These are phyloP conservation scores for Argyrosomus regius DNA, from an alignment of 2,797 vertebrate genomes.

Conservation along the genomic window DNA sequence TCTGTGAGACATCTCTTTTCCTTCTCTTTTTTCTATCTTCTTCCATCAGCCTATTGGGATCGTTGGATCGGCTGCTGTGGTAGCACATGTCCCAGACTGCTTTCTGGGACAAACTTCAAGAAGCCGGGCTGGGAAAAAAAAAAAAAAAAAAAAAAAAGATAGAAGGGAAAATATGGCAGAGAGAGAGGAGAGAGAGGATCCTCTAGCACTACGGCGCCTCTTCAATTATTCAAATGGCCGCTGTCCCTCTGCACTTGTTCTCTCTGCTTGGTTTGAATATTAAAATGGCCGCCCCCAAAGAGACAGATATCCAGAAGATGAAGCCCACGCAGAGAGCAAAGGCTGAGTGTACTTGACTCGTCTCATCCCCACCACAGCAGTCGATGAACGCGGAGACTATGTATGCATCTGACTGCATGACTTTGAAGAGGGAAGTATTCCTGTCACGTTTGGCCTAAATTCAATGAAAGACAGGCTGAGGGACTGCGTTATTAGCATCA, in stretches of 20 bases:
- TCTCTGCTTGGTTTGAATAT: conserved; percentile 83
- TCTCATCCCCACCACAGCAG: conserved; percentile 57
- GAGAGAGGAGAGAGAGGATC: conserved; percentile 67
- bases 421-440: conserved; percentile 72
- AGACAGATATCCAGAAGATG: conserved; percentile 80
- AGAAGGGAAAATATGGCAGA: conserved; percentile 55
- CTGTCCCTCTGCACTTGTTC: conserved; percentile 85
- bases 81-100: conserved; percentile 74
- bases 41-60: conserved; percentile 71
- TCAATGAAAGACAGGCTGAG: conserved; percentile 66
- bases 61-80: conserved; percentile 70
- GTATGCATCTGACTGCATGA: conserved; percentile 53
- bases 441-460: conserved; percentile 81
- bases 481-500: conserved; percentile 60
- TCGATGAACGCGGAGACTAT: conserved; percentile 58
- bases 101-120: conserved; percentile 85
- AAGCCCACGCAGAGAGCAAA: conserved; percentile 79
- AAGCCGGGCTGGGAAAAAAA: conserved; percentile 34
- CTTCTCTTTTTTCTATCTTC: conserved; percentile 56
- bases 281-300: conserved; percentile 81
- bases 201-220: conserved; percentile 72
- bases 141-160: conserved; percentile 41
- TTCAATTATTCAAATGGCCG: conserved; percentile 86
- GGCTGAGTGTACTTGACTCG: conserved; percentile 72
- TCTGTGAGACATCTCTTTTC: conserved; percentile 49